phyloP scores from a whole-genome alignment of 2,888 invertebrate species.

The Synergus japonicus region DNA sequence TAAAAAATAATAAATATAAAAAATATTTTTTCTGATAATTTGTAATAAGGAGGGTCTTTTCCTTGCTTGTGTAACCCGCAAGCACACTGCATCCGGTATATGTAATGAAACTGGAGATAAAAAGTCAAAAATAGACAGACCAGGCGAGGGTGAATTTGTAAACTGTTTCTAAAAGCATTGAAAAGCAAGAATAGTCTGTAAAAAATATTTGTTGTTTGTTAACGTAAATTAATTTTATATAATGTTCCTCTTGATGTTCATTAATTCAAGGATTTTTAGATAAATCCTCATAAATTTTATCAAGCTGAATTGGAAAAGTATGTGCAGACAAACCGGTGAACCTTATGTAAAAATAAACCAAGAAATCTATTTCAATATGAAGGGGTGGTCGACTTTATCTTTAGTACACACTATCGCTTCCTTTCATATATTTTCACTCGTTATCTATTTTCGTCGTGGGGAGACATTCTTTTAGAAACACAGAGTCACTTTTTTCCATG shows the following conservation, averaged over 20 bases:
- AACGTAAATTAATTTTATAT: too few species aligned
- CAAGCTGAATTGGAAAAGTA: background rate
- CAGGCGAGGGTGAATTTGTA: background rate
- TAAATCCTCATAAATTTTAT: background rate
- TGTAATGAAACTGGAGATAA: background rate
- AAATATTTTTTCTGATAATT: too few species aligned
- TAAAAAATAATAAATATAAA: too few species aligned
- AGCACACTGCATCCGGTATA: background rate
- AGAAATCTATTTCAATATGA: background rate
- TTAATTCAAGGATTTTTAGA: background rate
- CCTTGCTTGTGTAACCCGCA: too few species aligned
- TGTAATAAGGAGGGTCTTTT: too few species aligned
- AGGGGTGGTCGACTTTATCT: background rate
- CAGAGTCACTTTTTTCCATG: background rate
- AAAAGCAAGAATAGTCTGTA: background rate
- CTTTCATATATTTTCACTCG: background rate
- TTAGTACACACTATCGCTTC: constrained; percentile 2
- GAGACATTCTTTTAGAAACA: background rate
- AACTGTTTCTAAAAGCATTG: background rate
- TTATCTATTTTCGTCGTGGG: background rate
- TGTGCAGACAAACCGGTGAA: background rate
- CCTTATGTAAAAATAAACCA: background rate
- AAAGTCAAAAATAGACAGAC: background rate
- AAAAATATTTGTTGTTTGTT: too few species aligned
- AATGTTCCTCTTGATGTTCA: background rate